Evolutionary conservation across 2,113 vertebrate genomes (phyloP).

Genomic region (Forbesichthys agassizii): DNA sequence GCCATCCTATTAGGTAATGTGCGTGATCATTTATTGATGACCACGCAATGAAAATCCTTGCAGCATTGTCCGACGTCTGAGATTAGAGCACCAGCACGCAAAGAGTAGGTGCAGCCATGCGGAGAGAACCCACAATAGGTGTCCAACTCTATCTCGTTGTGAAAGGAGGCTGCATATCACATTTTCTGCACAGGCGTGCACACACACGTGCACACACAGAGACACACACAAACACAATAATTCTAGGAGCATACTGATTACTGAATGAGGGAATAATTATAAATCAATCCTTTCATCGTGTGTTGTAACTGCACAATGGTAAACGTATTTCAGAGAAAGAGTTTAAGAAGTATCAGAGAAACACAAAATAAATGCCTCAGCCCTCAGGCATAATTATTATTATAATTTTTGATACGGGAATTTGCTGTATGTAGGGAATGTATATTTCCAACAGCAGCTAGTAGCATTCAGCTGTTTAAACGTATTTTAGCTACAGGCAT

Average conservation of each 20-base stretch:
- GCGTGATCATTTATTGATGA: conserved; percentile 14
- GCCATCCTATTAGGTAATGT: conserved; percentile 26
- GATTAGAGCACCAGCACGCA: not conserved
- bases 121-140: conserved; percentile 8
- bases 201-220: not conserved
- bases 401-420: no score
- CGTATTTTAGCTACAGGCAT: no score
- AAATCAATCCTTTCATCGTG: not conserved
- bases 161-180: not conserved
- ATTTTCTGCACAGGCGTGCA: not conserved
- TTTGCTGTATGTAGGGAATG: no score
- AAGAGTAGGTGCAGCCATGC: not conserved
- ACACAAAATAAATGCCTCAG: no score
- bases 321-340: conserved; percentile 9
- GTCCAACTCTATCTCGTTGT: conserved; percentile 4
- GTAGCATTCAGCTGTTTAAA: no score
- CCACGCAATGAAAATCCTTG: not conserved
- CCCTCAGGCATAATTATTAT: no score
- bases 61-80: conserved; percentile 10
- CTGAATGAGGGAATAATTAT: not conserved
- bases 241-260: not conserved
- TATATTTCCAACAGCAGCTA: no score
- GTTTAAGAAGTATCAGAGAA: no score
- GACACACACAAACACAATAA: not conserved
- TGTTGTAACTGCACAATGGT: conserved; percentile 12